Evolutionary conservation across 2,113 vertebrate genomes (phyloP).

Genomic region (Misgurnus anguillicaudatus): DNA sequence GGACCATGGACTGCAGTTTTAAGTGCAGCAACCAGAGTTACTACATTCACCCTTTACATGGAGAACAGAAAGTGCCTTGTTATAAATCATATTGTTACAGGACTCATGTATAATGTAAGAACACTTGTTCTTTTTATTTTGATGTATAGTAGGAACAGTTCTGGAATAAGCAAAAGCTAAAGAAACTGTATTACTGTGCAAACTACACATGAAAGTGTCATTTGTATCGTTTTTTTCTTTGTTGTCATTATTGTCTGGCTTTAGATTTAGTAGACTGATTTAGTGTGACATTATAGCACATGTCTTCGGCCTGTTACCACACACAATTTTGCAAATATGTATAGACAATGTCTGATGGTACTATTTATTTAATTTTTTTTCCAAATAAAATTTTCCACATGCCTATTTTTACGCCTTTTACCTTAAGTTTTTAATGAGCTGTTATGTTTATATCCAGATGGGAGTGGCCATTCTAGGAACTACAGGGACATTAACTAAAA

Average conservation of each 20-base stretch:
- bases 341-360: not conserved
- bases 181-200: not conserved
- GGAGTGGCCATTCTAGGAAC: not conserved
- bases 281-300: not conserved
- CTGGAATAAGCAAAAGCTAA: not conserved
- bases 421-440: not conserved
- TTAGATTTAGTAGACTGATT: not conserved
- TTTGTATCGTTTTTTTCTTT: not conserved
- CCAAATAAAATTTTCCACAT: conserved; percentile 45
- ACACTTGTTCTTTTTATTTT: not conserved
- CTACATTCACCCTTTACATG: not conserved
- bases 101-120: not conserved
- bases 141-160: not conserved
- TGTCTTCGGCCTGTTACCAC: not conserved
- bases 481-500: too few species aligned
- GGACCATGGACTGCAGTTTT: not conserved
- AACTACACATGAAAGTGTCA: conserved; percentile 8
- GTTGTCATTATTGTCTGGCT: not conserved
- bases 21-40: too few species aligned
- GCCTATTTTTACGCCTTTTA: not conserved
- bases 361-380: conserved; percentile 54
- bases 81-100: conserved; percentile 5
- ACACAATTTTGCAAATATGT: not conserved
- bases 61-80: conserved; percentile 24
- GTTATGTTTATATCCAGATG: too few species aligned